Evolutionary conservation across 2,113 vertebrate species (phyloP).

Genomic region (Psilopsiagon aurifrons): DNA sequence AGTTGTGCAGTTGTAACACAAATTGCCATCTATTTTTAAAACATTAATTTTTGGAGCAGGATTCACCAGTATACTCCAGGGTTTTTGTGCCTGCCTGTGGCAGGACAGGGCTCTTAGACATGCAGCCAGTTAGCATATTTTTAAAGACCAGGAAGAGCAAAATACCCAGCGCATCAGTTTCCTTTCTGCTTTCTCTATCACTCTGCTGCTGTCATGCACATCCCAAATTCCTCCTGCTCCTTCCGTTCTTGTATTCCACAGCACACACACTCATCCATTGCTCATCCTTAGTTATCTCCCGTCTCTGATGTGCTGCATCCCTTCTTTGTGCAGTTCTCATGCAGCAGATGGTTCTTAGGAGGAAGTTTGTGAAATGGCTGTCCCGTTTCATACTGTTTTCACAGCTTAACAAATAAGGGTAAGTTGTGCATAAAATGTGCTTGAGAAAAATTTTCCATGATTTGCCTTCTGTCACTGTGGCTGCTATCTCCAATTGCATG

Average conservation of each 20-base stretch:
- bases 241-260: neutral
- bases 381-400: neutral
- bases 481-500: neutral
- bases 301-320: neutral
- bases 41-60: neutral
- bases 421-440: neutral
- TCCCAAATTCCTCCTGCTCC: neutral
- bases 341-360: neutral
- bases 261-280: neutral
- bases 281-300: neutral
- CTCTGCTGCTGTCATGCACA: neutral
- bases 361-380: neutral
- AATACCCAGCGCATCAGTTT: neutral
- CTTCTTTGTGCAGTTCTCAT: neutral
- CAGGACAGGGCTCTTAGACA: neutral
- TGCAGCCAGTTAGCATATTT: neutral
- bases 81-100: neutral
- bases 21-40: neutral
- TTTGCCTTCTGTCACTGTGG: neutral
- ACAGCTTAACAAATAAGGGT: neutral
- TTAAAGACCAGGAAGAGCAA: neutral
- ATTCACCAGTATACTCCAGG: neutral
- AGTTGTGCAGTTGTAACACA: neutral
- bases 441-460: neutral
- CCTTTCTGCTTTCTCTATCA: neutral